Evolutionary conservation across 2,113 vertebrate genomes (phyloP).

Genomic region (Glareola pratincola): DNA sequence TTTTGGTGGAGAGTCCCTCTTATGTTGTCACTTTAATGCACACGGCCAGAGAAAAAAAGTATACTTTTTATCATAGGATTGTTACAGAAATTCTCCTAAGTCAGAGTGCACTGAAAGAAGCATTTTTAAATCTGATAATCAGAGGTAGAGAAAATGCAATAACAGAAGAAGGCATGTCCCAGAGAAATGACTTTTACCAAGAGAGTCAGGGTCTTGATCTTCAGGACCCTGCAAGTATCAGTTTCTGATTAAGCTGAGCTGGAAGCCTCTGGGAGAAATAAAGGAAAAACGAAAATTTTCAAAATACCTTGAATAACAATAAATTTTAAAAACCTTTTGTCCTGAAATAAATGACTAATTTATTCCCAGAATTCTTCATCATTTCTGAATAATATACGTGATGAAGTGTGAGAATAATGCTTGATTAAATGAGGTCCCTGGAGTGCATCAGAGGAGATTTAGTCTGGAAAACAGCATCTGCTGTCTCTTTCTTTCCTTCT

Average conservation of each 20-base stretch:
- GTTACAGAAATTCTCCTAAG: not conserved
- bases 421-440: constrained; percentile 69
- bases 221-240: not conserved
- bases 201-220: not conserved
- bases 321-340: constrained; percentile 53
- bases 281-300: constrained; percentile 7
- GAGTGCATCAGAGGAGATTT: constrained; percentile 60
- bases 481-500: constrained; percentile 38
- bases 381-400: constrained; percentile 66
- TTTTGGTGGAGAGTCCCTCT: not conserved
- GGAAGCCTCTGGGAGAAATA: not conserved
- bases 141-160: not conserved
- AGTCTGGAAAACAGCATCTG: constrained; percentile 68
- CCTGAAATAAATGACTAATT: constrained; percentile 57
- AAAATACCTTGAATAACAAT: constrained; percentile 42
- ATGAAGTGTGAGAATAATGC: constrained; percentile 71
- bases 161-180: not conserved
- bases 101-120: not conserved
- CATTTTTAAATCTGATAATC: not conserved
- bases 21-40: not conserved
- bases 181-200: not conserved
- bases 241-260: constrained; percentile 17
- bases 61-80: not conserved
- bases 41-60: not conserved
- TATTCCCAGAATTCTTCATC: constrained; percentile 63